Evolutionary conservation across 2,113 vertebrate species (phyloP).

Genomic region (Platichthys stellatus): DNA sequence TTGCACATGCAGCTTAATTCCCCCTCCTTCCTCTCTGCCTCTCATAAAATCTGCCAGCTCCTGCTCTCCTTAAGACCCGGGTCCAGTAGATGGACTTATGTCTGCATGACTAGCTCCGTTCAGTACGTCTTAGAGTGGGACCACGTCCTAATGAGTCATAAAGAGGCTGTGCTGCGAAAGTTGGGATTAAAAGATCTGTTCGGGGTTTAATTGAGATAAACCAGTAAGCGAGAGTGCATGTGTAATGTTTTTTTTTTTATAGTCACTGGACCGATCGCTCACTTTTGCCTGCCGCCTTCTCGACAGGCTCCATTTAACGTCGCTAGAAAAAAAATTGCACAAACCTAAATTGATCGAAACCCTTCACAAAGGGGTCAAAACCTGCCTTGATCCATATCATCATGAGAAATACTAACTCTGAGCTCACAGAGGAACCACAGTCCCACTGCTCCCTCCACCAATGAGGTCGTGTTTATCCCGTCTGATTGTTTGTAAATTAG

Average conservation of each 20-base stretch:
- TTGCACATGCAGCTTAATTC: constrained; percentile 42
- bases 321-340: not conserved
- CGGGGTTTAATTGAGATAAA: constrained; percentile 48
- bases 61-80: constrained; percentile 4
- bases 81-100: constrained; percentile 20
- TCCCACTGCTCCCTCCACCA: no score
- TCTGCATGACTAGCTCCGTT: constrained; percentile 21
- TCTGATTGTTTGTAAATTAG: no score
- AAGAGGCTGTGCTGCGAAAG: constrained; percentile 58
- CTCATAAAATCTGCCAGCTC: constrained; percentile 31
- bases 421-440: not conserved
- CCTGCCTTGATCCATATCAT: not conserved
- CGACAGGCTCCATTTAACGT: not conserved
- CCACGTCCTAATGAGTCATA: constrained; percentile 62
- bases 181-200: constrained; percentile 49
- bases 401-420: not conserved
- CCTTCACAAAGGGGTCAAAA: not conserved
- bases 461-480: no score
- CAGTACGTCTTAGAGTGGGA: constrained; percentile 33
- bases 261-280: not conserved
- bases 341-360: not conserved
- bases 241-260: constrained; percentile 42
- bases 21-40: constrained; percentile 28
- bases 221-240: constrained; percentile 10
- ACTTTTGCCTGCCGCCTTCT: not conserved